These are phyloP conservation scores for Nautilus pompilius DNA, from an alignment of 1,140 invertebrate species.

Conservation along the genomic window DNA sequence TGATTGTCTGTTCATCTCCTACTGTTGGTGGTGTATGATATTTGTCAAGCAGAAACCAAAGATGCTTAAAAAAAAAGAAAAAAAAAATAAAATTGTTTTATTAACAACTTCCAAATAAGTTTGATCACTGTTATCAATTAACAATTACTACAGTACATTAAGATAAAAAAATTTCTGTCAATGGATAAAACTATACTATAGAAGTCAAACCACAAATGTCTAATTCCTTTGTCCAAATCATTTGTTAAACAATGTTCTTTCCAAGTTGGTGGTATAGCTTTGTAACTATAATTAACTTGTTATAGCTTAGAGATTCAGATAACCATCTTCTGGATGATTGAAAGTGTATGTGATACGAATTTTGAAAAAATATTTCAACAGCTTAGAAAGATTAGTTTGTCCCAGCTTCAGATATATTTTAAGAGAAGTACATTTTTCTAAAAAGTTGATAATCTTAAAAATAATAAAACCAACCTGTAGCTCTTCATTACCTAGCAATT, in stretches of 20 bases:
- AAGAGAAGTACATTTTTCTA: background rate
- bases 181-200: too few relatives aligned
- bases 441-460: background rate
- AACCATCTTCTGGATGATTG: background rate
- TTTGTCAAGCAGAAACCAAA: slow-evolving; percentile 80
- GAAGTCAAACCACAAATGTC: background rate
- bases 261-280: too few relatives aligned
- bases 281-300: too few relatives aligned
- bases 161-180: background rate
- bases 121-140: background rate
- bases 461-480: slow-evolving; percentile 63
- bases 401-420: background rate
- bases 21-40: slow-evolving; percentile 69
- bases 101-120: background rate
- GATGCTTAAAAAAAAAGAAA: slow-evolving; percentile 53
- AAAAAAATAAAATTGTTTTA: background rate
- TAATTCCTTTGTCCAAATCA: background rate
- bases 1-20: slow-evolving; percentile 78
- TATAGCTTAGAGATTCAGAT: background rate
- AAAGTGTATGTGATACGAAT: too few relatives aligned
- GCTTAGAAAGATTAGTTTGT: background rate
- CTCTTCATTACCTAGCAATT: slow-evolving; percentile 83
- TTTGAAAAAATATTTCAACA: background rate
- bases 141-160: background rate
- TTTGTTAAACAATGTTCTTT: too few relatives aligned